These are phyloP conservation scores for Tribolium castaneum DNA, from an alignment of 1,140 invertebrate genomes.

Conservation along the genomic window DNA sequence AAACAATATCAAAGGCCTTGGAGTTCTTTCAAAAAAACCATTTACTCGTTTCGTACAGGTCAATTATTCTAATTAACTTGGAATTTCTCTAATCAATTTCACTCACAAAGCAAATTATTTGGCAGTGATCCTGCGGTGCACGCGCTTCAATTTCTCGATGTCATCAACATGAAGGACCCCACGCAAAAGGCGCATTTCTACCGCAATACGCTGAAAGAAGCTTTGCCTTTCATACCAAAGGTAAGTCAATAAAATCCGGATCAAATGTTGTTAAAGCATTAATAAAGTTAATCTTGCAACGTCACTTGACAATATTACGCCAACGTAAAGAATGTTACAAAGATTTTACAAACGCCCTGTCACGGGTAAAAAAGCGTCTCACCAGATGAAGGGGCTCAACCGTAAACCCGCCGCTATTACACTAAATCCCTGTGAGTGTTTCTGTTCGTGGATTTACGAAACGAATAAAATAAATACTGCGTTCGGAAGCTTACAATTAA, in stretches of 20 bases:
- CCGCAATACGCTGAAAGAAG: conserved; percentile 84
- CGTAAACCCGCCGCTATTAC: conserved; percentile 32
- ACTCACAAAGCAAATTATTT: conserved; percentile 4
- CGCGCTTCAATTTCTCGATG: conserved; percentile 91
- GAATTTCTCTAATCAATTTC: background rate
- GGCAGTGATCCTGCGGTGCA: conserved; percentile 86
- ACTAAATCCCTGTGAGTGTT: conserved; percentile 33
- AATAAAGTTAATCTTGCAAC: conserved; percentile 4
- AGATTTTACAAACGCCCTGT: conserved; percentile 15
- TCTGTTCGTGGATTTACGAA: conserved; percentile 2
- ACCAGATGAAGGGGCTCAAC: conserved; percentile 40
- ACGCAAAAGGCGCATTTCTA: conserved; percentile 92
- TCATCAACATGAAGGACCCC: conserved; percentile 92
- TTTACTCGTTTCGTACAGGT: background rate
- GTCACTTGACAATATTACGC: conserved; percentile 3
- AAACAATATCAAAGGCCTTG: conserved; percentile 2
- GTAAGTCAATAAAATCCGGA: conserved; percentile 70
- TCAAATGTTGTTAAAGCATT: background rate
- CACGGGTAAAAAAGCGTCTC: conserved; percentile 34
- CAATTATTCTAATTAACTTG: background rate
- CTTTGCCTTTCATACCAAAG: conserved; percentile 88
- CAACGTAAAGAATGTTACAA: conserved; percentile 8
- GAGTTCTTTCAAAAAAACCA: background rate
- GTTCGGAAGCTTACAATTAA: background rate
- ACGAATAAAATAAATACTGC: conserved; percentile 25